Conservation (phyloP, 2,797 vertebrate species). For the Acanthornis magna region DNA sequence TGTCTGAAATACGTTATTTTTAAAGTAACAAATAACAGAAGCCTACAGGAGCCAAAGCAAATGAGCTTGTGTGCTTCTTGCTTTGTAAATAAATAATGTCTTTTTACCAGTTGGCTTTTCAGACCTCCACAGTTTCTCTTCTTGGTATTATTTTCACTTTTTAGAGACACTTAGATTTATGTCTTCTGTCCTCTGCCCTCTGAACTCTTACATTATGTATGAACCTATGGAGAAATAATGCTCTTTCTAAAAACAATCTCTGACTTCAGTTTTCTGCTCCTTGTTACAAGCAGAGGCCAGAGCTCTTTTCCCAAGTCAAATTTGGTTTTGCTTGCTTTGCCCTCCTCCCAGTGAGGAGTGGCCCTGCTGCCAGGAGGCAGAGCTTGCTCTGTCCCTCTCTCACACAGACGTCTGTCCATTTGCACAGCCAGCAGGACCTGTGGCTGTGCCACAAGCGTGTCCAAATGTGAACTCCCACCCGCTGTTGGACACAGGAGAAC, state of each 20-base stretch:
- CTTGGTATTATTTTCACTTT: neutral
- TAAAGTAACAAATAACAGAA: constrained; percentile 26
- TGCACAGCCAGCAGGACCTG: neutral
- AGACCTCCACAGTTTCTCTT: neutral
- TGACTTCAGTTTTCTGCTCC: neutral
- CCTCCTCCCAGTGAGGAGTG: neutral
- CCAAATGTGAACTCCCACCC: neutral
- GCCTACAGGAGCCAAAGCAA: constrained; percentile 10
- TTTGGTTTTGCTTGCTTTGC: neutral
- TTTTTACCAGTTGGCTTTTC: neutral
- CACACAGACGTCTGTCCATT: neutral
- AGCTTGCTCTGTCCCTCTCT: neutral
- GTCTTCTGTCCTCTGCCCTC: neutral
- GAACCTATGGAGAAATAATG: neutral
- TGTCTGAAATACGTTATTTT: constrained; percentile 43
- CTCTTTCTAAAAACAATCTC: neutral
- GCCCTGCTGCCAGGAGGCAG: neutral
- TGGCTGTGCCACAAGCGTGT: neutral
- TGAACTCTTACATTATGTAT: neutral
- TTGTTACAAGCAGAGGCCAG: neutral
- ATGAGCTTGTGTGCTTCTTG: neutral
- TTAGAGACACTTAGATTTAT: neutral
- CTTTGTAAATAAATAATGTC: constrained; percentile 48
- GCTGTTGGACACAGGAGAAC: neutral
- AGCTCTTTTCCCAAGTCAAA: neutral